Conservation (phyloP, 2,797 vertebrate genomes). For the Crypturellus tataupa region DNA sequence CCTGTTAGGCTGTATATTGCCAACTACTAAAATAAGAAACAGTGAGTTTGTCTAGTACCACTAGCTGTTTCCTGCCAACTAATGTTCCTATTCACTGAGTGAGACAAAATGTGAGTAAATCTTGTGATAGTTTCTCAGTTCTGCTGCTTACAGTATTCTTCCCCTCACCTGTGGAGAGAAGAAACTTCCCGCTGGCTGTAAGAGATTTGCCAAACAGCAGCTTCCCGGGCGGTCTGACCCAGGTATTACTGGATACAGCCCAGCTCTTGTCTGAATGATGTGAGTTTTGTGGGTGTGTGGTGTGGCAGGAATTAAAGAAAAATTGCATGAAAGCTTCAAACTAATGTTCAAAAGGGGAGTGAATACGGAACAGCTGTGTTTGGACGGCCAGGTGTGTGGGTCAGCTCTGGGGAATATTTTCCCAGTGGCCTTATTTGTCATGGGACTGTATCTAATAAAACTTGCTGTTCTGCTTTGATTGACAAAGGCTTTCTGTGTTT, state of each 20-base stretch:
- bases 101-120: not conserved
- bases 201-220: not conserved
- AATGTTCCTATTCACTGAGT: not conserved
- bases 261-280: not conserved
- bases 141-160: not conserved
- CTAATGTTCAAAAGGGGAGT: not conserved
- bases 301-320: too few relatives aligned
- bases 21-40: not conserved
- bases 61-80: not conserved
- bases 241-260: accelerated
- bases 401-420: not conserved
- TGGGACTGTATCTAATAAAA: not conserved
- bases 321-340: not conserved
- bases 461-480: not conserved
- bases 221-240: not conserved
- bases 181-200: not conserved
- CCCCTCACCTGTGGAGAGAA: not conserved
- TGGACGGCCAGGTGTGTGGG: not conserved
- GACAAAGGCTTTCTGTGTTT: not conserved
- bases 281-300: not conserved
- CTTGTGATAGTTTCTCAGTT: not conserved
- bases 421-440: not conserved
- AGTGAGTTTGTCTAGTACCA: not conserved
- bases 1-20: not conserved
- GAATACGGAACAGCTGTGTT: not conserved